Base-by-base conservation (phyloP, 2,113 vertebrate genomes). In the Xenopus laevis region DNA sequence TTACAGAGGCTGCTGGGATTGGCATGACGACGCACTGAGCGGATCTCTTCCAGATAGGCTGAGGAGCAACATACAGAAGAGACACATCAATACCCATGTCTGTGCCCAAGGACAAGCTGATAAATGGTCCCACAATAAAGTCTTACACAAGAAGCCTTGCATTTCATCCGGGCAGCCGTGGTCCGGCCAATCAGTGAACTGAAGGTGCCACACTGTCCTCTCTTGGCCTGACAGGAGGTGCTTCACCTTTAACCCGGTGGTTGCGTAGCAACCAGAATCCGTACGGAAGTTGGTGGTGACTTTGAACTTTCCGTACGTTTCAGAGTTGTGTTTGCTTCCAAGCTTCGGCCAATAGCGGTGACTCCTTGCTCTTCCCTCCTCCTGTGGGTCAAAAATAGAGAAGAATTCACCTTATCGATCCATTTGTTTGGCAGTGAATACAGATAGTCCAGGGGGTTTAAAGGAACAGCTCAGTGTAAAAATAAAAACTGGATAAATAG, bases 21-120 rank as follows among this genome's bases (percentile, higher is more conserved):
- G 78, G 95, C 97, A 65, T 98, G 96, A 55, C 95, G 94, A 7
- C 95, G 92, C 68, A 98, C 95, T 0, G 95, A 97, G 84, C 98
- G 95, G 63, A 98, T 96, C 85, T 96, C 95, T 85, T 98, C 96
- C 81, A 98, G 81, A 84, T 98, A 98, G 61, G 94, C 96, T 98
- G 87, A 72, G 74, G 66, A 23, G 6, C 79, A 55, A 81, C 79
- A 0, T 66, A 68, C 78, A 60, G 78, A 55, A 81, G 79, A 0
- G 67, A 68, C 78, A 60, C 78, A 58, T 16, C 4, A 58, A 20
- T 16, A 16, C 18, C 17, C 7, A 13, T 3, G 6, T 50, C 47
- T 13, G 15, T 16, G 15, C 53, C 13, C 6, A 55, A 18, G 16
- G 17, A n/a, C 2, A 55, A 55, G 17, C 1, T 55, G 13, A 0